These are phyloP conservation scores for Phoeniculus purpureus DNA, from an alignment of 2,797 vertebrate species.

Conservation along the genomic window DNA sequence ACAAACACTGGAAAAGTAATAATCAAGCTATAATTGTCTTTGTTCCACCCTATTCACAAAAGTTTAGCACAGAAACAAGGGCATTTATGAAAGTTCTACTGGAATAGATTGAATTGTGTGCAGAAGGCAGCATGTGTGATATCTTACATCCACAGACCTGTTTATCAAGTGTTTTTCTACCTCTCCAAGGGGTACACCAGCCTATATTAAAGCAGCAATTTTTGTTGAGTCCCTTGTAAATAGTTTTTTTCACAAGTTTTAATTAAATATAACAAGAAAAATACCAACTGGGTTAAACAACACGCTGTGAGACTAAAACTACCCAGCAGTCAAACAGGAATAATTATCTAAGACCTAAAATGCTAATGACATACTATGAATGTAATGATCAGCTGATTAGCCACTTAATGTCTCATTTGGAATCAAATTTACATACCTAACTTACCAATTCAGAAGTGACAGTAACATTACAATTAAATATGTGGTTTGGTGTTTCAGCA, in stretches of 20 bases:
- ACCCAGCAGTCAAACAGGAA: constrained; percentile 39
- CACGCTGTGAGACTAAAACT: constrained; percentile 11
- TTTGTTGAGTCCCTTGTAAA: neutral
- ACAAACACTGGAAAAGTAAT: neutral
- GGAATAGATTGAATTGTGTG: neutral
- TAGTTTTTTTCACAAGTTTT: constrained; percentile 15
- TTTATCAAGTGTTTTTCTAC: neutral
- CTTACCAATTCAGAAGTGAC: constrained; percentile 49
- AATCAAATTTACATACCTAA: constrained; percentile 58
- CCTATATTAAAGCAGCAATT: neutral
- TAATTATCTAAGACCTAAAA: constrained; percentile 26
- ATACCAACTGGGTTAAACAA: constrained; percentile 19
- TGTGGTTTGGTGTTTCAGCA: constrained; percentile 50
- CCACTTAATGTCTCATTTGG: constrained; percentile 53
- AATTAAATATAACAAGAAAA: constrained; percentile 54
- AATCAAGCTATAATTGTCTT: neutral
- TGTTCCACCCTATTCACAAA: neutral
- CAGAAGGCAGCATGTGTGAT: neutral
- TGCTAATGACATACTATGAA: constrained; percentile 29
- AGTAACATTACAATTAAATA: constrained; percentile 59
- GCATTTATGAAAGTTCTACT: fast-evolving
- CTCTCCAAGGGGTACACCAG: neutral
- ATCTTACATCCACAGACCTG: neutral
- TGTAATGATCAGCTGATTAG: constrained; percentile 51
- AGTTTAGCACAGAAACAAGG: neutral